Evolutionary conservation across 2,113 vertebrate genomes (phyloP).

Genomic region (Stictonetta naevosa): DNA sequence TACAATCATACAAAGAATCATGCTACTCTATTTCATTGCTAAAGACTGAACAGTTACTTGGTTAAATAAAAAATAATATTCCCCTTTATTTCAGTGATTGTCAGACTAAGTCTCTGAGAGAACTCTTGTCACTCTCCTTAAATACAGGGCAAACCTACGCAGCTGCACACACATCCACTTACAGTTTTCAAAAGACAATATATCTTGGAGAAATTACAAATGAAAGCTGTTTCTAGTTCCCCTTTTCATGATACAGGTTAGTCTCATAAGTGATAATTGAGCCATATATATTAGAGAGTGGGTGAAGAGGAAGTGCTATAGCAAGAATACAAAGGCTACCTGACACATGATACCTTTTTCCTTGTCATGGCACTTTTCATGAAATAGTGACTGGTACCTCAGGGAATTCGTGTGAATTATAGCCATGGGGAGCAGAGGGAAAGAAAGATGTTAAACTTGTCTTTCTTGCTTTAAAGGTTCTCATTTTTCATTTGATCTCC

Average conservation of each 20-base stretch:
- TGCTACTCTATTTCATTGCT: not conserved
- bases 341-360: not conserved
- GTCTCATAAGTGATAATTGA: not conserved
- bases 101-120: not conserved
- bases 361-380: not conserved
- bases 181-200: not conserved
- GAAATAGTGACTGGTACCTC: constrained; percentile 19
- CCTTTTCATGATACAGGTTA: not conserved
- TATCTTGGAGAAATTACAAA: not conserved
- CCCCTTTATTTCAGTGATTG: not conserved
- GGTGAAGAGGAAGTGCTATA: not conserved
- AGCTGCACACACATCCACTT: not conserved
- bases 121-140: not conserved
- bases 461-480: constrained; percentile 57
- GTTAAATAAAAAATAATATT: not conserved
- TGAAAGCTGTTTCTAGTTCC: not conserved
- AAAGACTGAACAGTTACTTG: not conserved
- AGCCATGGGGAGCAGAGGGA: not conserved
- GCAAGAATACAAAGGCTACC: constrained; percentile 33
- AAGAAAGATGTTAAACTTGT: constrained; percentile 47
- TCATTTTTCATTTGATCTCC: constrained; percentile 50
- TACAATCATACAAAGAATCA: not conserved
- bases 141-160: not conserved
- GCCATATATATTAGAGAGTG: not conserved
- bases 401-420: constrained; percentile 23